Evolutionary conservation across 1,140 invertebrate genomes (phyloP), one percentile per base, ranked within the genome.

Genomic region (Notospermus geniculatus): DNA sequence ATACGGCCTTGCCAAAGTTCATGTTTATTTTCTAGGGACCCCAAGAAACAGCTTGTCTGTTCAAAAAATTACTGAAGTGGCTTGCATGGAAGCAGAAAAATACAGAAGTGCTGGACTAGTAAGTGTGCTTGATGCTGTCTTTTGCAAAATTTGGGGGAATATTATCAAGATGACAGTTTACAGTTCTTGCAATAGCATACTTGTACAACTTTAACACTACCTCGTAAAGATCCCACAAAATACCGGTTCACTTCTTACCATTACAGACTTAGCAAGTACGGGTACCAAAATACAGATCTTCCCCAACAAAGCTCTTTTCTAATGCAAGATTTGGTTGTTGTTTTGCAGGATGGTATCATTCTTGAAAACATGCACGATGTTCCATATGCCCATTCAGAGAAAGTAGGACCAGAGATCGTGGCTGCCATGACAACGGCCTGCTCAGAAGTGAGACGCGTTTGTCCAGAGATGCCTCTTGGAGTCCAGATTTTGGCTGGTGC

Each of bases 331-430:
- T 36, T 4, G 15, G 4, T 36, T 11, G 15, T 54, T 64, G 56
- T 54, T 55, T 72, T 75, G 22, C 63, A 91, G 90, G 89, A 92
- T 81, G 89, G 84, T 22, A 77, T 93, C 1, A 73, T 93, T 13
- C 76, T 94, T 1, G 92, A 93, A 80, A 93, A 93, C 73, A 93
- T 93, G 91, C 85, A 91, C 74, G 92, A 93, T 74, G 72, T 91
- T 17, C 92, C 91, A 0, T 93, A 93, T 70, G 66, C 89, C 1
- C 82, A 83, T 63, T 71, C 82, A 1, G 73, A 78, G 39, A 64
- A 86, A 30, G 73, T 89, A 46, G 85, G 86, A 7, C 88, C 90
- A 1, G 91, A 93, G 80, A 84, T 85, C 19, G 84, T 84, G 1
- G 84, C 90, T 2, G 77, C 81, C 41, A 91, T 93, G 90, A 86